Evolutionary conservation across 2,888 invertebrate genomes (phyloP).

Genomic region (Chymomyza amoena): DNA sequence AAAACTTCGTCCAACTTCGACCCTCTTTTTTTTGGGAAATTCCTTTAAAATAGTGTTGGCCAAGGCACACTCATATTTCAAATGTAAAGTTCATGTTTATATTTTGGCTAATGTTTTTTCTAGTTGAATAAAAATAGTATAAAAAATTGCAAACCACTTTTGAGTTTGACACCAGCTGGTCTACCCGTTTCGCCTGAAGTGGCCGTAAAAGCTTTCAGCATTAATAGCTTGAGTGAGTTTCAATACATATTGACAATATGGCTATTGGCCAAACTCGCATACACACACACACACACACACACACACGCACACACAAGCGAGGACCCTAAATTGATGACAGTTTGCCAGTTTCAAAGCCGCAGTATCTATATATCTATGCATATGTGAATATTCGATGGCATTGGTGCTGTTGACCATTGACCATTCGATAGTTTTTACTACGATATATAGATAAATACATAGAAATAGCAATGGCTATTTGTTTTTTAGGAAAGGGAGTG

Average conservation of each 20-base stretch:
- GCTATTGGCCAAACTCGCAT: slow-evolving; percentile 64
- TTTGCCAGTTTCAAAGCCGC: slow-evolving; percentile 72
- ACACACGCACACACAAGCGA: slow-evolving; percentile 20
- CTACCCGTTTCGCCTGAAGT: slow-evolving; percentile 52
- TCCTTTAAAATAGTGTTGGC: not conserved
- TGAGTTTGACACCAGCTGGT: slow-evolving; percentile 74
- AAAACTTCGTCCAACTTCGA: not conserved
- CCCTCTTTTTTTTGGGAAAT: not conserved
- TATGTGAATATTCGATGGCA: slow-evolving; percentile 37
- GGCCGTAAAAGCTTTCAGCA: slow-evolving; percentile 71
- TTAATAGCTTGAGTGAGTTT: slow-evolving; percentile 74
- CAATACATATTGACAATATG: slow-evolving; percentile 72
- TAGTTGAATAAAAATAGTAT: slow-evolving; percentile 34
- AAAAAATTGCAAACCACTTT: slow-evolving; percentile 69
- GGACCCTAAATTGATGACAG: slow-evolving; percentile 68
- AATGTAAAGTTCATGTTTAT: slow-evolving; percentile 70
- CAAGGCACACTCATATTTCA: slow-evolving; percentile 56
- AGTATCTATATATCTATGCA: slow-evolving; percentile 57
- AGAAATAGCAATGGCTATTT: slow-evolving; percentile 68
- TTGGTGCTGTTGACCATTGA: not conserved
- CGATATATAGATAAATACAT: slow-evolving; percentile 65
- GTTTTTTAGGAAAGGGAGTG: slow-evolving; percentile 45
- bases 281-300: slow-evolving; percentile 36
- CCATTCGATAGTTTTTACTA: slow-evolving; percentile 17
- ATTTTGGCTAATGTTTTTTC: slow-evolving; percentile 74